Evolutionary conservation across 2,113 vertebrate genomes (phyloP), one percentile per base, ranked within the genome.

Genomic region (Boulengeromyrus knoepffleri): DNA sequence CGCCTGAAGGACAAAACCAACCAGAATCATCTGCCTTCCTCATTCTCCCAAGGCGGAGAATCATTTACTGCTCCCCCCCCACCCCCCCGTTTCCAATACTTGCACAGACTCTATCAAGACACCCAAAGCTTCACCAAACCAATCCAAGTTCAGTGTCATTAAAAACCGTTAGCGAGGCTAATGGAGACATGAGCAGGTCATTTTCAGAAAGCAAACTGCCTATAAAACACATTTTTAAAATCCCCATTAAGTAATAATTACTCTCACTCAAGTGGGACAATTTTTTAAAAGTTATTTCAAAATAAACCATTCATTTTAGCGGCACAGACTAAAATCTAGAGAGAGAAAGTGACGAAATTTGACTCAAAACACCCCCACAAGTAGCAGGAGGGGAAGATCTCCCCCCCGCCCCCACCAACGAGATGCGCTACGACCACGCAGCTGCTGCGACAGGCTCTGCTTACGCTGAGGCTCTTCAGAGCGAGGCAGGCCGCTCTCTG

Each of bases 401-500:
- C 49, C 49, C 36, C 87, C 49, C 19, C 47, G 0, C 49, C 36
- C 77, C 24, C 21, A 39, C 49, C 49, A 2, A 12, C 12, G 10
- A 85, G 39, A 24, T 21, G 19, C 1, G 49, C 86, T 21, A 2
- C 3, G 36, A 39, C 12, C 80, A 62, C 17, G 8, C 31, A 56
- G 56, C 53, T 89, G 83, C 36, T 12, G 45, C 15, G 46, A 49
- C 27, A 19, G 39, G 15, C 12, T 19, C 50, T 31, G 90, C 96
- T 97, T 94, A 98, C 98, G 95, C 94, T 94, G 66, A 99, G 97
- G 90, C 96, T 96, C 92, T 97, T 97, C 0, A 99, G 97, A 5
- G 98, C 98, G 93, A 97, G 39, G 52, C 98, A 99, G 0, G 97
- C 97, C 0, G 96, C 96, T 87, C 94, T 96, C 92, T 97, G 97